Evolutionary conservation across 2,888 invertebrate species (phyloP).

Genomic region (Disparrhopalites patrizii): DNA sequence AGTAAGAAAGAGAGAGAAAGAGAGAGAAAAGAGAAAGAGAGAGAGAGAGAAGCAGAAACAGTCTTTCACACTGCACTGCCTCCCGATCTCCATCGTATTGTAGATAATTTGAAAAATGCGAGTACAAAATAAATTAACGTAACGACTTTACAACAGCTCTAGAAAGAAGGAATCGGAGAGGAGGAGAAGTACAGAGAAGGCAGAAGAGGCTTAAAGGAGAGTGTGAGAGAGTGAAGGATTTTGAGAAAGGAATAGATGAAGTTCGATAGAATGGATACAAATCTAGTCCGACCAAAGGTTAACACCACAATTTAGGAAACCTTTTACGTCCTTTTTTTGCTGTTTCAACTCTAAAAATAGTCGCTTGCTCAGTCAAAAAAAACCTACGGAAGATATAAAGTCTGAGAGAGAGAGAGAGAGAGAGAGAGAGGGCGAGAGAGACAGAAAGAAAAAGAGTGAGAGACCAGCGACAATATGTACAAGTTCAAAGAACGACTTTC

Average conservation of each 20-base stretch:
- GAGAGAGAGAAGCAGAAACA: conserved; percentile 13
- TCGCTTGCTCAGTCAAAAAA: background rate
- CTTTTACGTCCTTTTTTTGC: conserved; percentile 26
- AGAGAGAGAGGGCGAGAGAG: conserved; percentile 9
- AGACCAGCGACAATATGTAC: background rate
- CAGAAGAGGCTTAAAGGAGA: background rate
- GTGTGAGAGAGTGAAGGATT: conserved; percentile 2
- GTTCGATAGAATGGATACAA: conserved; percentile 24
- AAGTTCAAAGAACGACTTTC: conserved; percentile 15
- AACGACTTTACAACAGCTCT: background rate
- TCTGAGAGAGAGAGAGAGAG: background rate
- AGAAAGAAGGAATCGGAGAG: conserved; percentile 6
- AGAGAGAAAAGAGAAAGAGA: background rate
- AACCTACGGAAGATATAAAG: background rate
- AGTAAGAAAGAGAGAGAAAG: conserved; percentile 2
- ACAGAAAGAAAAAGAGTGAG: conserved; percentile 5
- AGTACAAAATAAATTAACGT: background rate
- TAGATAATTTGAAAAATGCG: conserved; percentile 1
- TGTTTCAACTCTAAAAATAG: conserved; percentile 24
- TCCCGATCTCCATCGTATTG: too few relatives aligned
- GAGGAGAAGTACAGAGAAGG: conserved; percentile 1
- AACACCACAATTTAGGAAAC: conserved; percentile 27
- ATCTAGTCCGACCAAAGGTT: conserved; percentile 20
- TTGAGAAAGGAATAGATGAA: conserved; percentile 17
- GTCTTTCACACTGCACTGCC: conserved; percentile 12